These are phyloP conservation scores for Ramphastos sulfuratus DNA, from an alignment of 2,113 vertebrate genomes.

Conservation along the genomic window DNA sequence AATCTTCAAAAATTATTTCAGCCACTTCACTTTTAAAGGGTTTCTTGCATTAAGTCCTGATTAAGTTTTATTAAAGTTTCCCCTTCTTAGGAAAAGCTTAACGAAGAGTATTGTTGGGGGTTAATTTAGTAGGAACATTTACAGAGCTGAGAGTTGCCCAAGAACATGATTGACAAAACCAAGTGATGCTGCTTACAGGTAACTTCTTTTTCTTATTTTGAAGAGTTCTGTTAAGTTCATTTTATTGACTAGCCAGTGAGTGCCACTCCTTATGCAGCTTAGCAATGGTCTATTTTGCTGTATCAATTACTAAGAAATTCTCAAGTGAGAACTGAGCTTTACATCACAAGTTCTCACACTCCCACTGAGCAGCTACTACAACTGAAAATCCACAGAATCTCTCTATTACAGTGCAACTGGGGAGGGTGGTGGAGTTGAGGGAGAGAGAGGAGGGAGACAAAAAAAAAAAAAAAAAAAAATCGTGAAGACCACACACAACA, in stretches of 20 bases:
- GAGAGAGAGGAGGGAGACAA: too few species aligned
- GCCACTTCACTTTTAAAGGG: background rate
- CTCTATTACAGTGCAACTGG: background rate
- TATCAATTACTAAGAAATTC: constrained; percentile 22
- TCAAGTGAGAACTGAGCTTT: constrained; percentile 41
- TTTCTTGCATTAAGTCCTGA: background rate
- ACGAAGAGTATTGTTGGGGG: background rate
- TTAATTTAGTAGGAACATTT: background rate
- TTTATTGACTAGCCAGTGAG: background rate
- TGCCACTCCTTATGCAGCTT: background rate
- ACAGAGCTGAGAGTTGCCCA: background rate
- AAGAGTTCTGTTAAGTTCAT: background rate
- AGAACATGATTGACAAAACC: background rate
- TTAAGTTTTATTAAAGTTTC: background rate
- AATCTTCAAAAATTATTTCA: background rate
- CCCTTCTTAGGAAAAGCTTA: background rate
- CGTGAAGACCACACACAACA: background rate
- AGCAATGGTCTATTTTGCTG: background rate
- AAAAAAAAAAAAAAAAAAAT: background rate
- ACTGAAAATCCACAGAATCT: background rate
- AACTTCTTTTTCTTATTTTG: background rate
- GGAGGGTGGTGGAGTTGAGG: too few species aligned
- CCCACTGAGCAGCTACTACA: constrained; percentile 50
- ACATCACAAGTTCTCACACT: constrained; percentile 53
- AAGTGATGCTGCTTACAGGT: background rate